Evolutionary conservation across 2,113 vertebrate species (phyloP).

Genomic region (Perca schrenkii): DNA sequence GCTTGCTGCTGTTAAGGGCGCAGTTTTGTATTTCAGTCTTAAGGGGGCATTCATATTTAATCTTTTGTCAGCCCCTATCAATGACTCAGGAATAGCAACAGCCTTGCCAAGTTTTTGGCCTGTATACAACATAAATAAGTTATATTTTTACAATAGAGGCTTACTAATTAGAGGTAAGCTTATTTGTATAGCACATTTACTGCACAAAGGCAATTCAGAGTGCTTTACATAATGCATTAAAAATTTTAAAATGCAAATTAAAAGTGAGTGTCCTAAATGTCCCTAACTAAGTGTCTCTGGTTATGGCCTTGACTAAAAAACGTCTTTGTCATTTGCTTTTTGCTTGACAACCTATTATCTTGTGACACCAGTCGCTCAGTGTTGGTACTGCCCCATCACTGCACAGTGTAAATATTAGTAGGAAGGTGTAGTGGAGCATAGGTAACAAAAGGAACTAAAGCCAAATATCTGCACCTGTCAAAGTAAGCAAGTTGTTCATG

Average conservation of each 20-base stretch:
- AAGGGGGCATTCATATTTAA: constrained; percentile 61
- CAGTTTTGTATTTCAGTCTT: constrained; percentile 56
- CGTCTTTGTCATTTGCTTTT: not conserved
- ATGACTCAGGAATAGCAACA: constrained; percentile 29
- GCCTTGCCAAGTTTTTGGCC: constrained; percentile 45
- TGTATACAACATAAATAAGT: constrained; percentile 29
- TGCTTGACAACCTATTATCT: not conserved
- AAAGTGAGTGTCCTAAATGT: not conserved
- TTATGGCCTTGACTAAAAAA: not conserved
- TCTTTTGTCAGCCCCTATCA: constrained; percentile 33
- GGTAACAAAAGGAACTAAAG: no score
- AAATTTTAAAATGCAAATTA: not conserved
- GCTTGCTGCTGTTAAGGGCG: constrained; percentile 13
- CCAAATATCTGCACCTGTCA: not conserved
- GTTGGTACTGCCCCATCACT: not conserved
- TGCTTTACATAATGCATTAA: not conserved
- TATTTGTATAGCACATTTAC: not conserved
- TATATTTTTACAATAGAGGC: constrained; percentile 11
- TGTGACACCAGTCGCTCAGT: not conserved
- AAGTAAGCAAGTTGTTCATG: not conserved
- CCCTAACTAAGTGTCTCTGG: not conserved
- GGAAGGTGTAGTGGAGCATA: not conserved
- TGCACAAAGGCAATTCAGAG: not conserved
- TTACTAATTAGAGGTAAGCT: not conserved
- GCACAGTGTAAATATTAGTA: not conserved